A percentile compares a stretch with the other conserved stretches of the same genome.
phyloP scores from a whole-genome alignment of 2,888 invertebrate genomes.

The Mongoloraphidia duomilia region DNA sequence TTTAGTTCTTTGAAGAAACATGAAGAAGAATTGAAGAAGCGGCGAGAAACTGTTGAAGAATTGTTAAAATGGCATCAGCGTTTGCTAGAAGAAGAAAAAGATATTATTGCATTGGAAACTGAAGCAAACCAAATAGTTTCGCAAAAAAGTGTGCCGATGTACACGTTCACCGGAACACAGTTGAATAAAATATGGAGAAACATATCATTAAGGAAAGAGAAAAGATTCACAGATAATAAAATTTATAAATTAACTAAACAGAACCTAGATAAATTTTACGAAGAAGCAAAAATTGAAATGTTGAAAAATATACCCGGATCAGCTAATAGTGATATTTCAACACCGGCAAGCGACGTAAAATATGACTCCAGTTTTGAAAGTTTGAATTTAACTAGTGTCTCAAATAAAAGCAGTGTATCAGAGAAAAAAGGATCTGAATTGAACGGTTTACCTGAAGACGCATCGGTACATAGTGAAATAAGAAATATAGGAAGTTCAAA shows the following conservation, averaged over 20 bases:
- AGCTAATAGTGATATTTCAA: neutral
- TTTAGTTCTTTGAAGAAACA: constrained; percentile 30
- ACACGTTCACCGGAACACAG: constrained; percentile 24
- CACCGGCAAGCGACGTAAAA: neutral
- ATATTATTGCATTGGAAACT: constrained; percentile 33
- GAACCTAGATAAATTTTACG: constrained; percentile 29
- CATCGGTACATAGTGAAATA: no score
- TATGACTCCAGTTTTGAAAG: no score
- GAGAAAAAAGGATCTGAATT: no score
- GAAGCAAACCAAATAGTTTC: constrained; percentile 6
- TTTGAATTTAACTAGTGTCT: no score
- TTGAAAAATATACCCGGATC: neutral
- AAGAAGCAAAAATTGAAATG: constrained; percentile 24
- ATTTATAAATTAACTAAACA: constrained; percentile 28
- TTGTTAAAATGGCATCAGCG: constrained; percentile 37
- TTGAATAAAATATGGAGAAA: constrained; percentile 33
- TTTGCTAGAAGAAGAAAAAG: constrained; percentile 36
- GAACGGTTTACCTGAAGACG: no score
- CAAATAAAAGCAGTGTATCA: no score
- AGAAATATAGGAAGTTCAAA: no score
- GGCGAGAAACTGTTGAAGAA: constrained; percentile 34
- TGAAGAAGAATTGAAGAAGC: constrained; percentile 31
- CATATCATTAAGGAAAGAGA: constrained; percentile 28
- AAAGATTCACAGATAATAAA: constrained; percentile 27
- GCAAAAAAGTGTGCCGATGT: constrained; percentile 10